Base-by-base conservation (phyloP, 2,113 vertebrate genomes). In the Desmodus rotundus region DNA sequence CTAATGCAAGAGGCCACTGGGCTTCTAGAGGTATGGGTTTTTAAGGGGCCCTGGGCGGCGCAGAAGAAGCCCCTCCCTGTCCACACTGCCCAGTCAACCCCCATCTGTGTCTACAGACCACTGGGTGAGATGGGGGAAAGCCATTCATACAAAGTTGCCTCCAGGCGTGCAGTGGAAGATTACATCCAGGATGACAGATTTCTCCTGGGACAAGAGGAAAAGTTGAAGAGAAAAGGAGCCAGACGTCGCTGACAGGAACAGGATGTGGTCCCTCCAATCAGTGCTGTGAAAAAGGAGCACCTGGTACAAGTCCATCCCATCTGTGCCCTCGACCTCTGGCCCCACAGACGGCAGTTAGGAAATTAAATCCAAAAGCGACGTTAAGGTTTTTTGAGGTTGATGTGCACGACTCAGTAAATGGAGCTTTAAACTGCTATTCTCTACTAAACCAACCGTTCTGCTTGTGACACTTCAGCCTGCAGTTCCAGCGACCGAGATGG, bases 361-460 rank as follows among this genome's bases (percentile, higher is more conserved):
- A 94, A 95, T 56, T 63, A 92, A 96, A 38, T 86, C 81, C 87
- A 15, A 76, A 94, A 54, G 67, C 38, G 76, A 65, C 11, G 6
- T 81, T 9, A 54, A 58, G 52, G 89, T 58, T 15, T 89, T 38
- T 15, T 8, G 22, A 81, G 12, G 22, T 28, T 78, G 76, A 58
- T 72, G 74, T n/a, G 19, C 7, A n/a, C 17, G 0, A 72, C n/a
- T 77, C 54, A 1, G 20, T 88, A 52, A 67, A 31, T 7, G 20
- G 65, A 89, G 81, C 26, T 20, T 91, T 54, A 76, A 47, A 47
- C n/a, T 83, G 76, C 86, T 91, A 28, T 54, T 78, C 93, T 76
- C 63, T 56, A 72, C 77, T 33, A 93, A 87, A 47, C 31, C 72
- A 38, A 28, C n/a, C 16, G n/a, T 16, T 52, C 74, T 56, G 68